Evolutionary conservation across 2,888 invertebrate species (phyloP), one percentile per base, ranked within the genome.

Genomic region (Unio delphinus): DNA sequence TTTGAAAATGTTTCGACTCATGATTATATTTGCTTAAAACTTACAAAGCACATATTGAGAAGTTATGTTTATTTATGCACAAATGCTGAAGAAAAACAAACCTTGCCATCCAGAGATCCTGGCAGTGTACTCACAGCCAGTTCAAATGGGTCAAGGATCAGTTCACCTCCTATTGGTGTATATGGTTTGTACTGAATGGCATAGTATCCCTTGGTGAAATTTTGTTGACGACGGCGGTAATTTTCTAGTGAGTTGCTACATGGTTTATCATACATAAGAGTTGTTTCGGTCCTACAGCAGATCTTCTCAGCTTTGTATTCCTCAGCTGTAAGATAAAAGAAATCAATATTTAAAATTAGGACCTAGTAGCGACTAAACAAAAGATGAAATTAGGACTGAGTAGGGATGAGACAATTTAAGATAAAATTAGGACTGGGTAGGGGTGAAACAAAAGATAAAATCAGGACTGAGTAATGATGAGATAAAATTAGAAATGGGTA

Each of bases 101-200:
- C 80, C 76, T 74, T 73, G 58, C 58, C 65, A 28, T 78, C 74
- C 4, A 77, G 68, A 63, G 59, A 70, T 34, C 76, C 72, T 26
- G 74, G 73, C 30, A 82, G 67, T 20, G 77, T 68, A 18, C 74
- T 73, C 5, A 76, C 55, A 7, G 80, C 76, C n/a, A 82, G 75
- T 34, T 80, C 76, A 68, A 66, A 75, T 3, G 79, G 74, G 65
- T 80, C 78, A n/a, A 82, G 78, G 15, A 75, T 70, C 20, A 82
- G 61, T 4, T 79, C 66, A 26, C 79, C 80, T 54, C 82, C 82
- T 11, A 82, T 58, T 1, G 75, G 71, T 65, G 68, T 70, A 61
- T 78, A 82, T 7, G 76, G 72, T 61, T 80, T 80, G 34, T 72
- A 75, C 11, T 73, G 65, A 5, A 69, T 56, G 56, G 68, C 76